phyloP scores from a whole-genome alignment of 64 coral and sea anemone genomes.

The Pocillopora verrucosa region DNA sequence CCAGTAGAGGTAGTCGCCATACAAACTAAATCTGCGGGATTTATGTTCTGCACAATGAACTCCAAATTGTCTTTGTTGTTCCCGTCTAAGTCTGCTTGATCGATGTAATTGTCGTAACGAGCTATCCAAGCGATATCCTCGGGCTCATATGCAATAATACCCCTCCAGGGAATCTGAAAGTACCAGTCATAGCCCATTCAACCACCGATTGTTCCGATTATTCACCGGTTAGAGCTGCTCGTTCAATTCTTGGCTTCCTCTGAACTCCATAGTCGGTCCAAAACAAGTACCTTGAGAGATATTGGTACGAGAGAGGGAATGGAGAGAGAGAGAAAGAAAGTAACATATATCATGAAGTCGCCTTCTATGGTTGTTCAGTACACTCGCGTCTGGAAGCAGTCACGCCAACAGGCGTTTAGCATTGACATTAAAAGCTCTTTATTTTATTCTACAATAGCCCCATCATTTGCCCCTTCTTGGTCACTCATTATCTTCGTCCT shows the following conservation, averaged over 20 bases:
- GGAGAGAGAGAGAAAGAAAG: background rate
- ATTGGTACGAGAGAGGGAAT: background rate
- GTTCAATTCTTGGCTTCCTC: slow-evolving; percentile 51
- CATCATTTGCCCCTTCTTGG: too few species aligned
- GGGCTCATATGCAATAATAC: slow-evolving; percentile 35
- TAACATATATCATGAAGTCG: too few species aligned
- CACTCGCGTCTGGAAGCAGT: too few species aligned
- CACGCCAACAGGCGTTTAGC: too few species aligned
- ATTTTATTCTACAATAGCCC: too few species aligned
- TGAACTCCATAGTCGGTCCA: slow-evolving; percentile 59
- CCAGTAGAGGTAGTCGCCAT: slow-evolving; percentile 31
- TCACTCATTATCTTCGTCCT: too few species aligned
- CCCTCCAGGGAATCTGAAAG: background rate
- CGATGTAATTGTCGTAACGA: slow-evolving; percentile 26
- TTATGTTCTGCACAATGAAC: background rate
- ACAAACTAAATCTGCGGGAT: slow-evolving; percentile 46
- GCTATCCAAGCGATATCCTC: slow-evolving; percentile 38
- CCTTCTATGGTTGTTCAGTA: too few species aligned
- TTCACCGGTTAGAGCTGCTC: slow-evolving; percentile 35
- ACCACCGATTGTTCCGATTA: slow-evolving; percentile 19
- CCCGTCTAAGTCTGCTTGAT: slow-evolving; percentile 43
- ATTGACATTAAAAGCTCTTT: too few species aligned
- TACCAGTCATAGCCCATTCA: background rate
- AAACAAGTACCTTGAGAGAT: slow-evolving; percentile 34
- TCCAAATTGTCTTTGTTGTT: background rate